Evolutionary conservation across 2,888 invertebrate species (phyloP).

Genomic region (Eristalis tenax): DNA sequence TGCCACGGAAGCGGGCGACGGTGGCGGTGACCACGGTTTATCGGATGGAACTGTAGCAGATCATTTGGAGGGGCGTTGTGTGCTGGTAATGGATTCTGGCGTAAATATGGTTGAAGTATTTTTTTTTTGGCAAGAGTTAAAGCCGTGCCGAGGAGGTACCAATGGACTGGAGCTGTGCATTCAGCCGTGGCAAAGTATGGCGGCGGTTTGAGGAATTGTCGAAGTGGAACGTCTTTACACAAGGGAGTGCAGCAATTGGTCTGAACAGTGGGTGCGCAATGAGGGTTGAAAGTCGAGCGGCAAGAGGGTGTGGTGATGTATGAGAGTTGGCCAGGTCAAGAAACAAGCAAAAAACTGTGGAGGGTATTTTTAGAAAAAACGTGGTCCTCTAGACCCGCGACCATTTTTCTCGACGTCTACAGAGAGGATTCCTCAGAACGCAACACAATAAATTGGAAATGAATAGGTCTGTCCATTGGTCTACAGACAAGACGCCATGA

Average conservation of each 20-base stretch:
- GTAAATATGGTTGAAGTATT: background rate
- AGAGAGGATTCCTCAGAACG: too few species aligned
- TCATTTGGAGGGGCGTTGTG: background rate
- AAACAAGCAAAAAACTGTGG: background rate
- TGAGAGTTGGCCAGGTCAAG: background rate
- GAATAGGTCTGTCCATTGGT: too few species aligned
- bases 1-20: background rate
- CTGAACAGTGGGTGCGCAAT: background rate
- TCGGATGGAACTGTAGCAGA: conserved; percentile 8
- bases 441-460: too few species aligned
- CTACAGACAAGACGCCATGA: too few species aligned
- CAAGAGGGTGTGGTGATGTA: background rate
- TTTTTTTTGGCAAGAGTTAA: background rate
- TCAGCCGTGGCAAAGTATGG: background rate
- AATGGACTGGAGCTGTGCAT: background rate
- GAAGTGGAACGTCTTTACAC: background rate
- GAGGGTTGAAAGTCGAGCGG: background rate
- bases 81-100: background rate
- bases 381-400: background rate
- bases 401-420: too few species aligned
- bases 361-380: background rate
- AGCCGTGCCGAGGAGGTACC: background rate
- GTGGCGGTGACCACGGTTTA: conserved; percentile 9
- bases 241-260: background rate
- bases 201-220: background rate